phyloP scores from a whole-genome alignment of 2,113 vertebrate genomes.

The Numida meleagris region DNA sequence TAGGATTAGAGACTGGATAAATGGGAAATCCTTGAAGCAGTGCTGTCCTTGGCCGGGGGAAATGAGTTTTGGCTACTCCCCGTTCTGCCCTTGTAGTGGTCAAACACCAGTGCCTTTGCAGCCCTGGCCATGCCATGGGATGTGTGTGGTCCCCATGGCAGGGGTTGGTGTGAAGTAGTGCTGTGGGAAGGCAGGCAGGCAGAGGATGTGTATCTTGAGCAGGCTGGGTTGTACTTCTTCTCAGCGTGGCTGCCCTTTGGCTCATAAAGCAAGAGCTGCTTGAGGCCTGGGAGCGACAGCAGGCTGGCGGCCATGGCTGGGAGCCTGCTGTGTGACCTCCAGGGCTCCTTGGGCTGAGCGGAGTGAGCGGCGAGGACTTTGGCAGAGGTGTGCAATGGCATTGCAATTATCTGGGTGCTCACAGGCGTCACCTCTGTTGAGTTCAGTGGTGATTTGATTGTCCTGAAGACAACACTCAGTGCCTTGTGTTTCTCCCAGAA shows the following conservation, averaged over 20 bases:
- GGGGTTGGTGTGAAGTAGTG: fast-evolving
- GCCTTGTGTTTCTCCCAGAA: fast-evolving
- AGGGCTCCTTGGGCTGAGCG: not conserved
- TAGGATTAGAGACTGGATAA: not conserved
- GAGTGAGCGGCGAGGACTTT: not conserved
- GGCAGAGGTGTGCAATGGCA: not conserved
- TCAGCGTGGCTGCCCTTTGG: not conserved
- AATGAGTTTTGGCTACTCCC: not conserved
- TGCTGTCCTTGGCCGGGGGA: not conserved
- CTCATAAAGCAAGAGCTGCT: not conserved
- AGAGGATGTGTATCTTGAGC: not conserved
- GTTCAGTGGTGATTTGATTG: not conserved
- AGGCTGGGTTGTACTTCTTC: not conserved
- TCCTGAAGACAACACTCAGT: not conserved
- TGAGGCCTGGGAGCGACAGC: not conserved
- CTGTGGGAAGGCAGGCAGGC: not conserved
- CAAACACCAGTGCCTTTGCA: not conserved
- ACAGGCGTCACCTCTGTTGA: fast-evolving
- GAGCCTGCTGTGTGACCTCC: not conserved
- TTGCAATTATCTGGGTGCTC: not conserved
- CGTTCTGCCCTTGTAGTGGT: not conserved
- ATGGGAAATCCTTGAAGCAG: not conserved
- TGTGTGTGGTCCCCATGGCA: fast-evolving
- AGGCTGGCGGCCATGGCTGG: not conserved
- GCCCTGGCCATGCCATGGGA: not conserved